Evolutionary conservation across 1,140 invertebrate species (phyloP), one percentile per base, ranked within the genome.

Genomic region (Drosophila ananassae): DNA sequence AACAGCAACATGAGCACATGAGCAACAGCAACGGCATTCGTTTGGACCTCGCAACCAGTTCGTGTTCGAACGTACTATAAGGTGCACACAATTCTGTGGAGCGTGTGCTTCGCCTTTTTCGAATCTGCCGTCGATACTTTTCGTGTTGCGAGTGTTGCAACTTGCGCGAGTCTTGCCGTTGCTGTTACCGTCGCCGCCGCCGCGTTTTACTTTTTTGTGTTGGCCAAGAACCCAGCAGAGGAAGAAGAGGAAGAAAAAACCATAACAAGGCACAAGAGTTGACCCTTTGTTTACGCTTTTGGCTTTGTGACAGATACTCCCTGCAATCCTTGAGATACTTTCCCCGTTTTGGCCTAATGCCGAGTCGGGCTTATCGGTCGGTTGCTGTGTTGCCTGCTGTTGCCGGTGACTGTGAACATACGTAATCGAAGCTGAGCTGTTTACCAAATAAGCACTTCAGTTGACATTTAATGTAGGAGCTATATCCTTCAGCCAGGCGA

Each of bases 11-110:
- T 32, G 21, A 54, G 21, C 52, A 57, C 61, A 41, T 13, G 30
- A 39, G 32, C 63, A 56, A 52, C 68, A 82, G 83, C 75, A 69
- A 82, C 75, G 79, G 83, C 78, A 89, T 83, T 89, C 82, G 74
- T 75, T 44, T 30, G 13, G 51, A 58, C 57, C 25, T 56, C 60
- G 64, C 83, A 89, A 89, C 76, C 79, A 89, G 83, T 89, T 89
- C 84, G 77, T 84, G 80, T 79, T 83, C 79, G 80, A 89, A 83
- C 83, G 83, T 87, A 44, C 41, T 82, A 72, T 63, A 72, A 82
- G 78, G 82, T 85, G 83, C 84, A 85, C 77, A 79, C 80, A 79
- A 79, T 13, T 44, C 41, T 44, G 74, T 82, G 66, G 60, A 77
- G 79, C 80, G 83, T 60, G 66, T 76, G 57, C 41, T 28, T 57